Evolutionary conservation across 1,140 invertebrate genomes (phyloP), one percentile per base, ranked within the genome.

Genomic region (Drosophila pachea): DNA sequence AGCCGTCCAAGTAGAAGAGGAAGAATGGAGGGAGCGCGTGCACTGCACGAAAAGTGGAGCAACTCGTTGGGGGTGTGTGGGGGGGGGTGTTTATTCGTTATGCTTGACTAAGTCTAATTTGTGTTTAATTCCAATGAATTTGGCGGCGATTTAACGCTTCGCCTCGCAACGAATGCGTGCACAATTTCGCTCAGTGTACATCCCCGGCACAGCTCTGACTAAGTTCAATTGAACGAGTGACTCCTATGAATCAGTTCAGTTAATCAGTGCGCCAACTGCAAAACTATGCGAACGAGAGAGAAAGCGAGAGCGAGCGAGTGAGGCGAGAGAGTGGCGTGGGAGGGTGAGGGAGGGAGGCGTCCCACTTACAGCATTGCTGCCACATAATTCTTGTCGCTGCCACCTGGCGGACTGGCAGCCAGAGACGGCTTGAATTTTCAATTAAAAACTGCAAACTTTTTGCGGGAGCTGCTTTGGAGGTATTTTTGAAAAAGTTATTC

Each of bases 401-500:
- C 5, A 22, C 16, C 29, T 43, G 31, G 11, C 11, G n/a, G 36
- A 7, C 36, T 38, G 36, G 7, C 36, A 4, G 12, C 31, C 68
- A 58, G 60, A 59, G 65, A 76, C 72, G 65, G 64, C 68, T 81
- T 82, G 77, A 79, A 67, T 70, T 83, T 82, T 78, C 78, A 82
- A 82, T 83, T 81, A 81, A 81, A 82, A 76, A 65, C 56, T 53
- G 42, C 55, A 49, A 63, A 55, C 33, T 62, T 67, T 22, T 61
- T 53, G 12, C n/a, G 40, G 32, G 9, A 8, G 49, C 36, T 29
- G 40, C 40, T 47, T 12, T 11, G 9, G 40, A 16, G 31, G 40
- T 67, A 72, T 82, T 82, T 58, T 40, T 83, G 78, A 82, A 82
- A 22, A 78, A 67, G 71, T 78, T 83, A 82, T 82, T 82, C 78